Base-by-base conservation (phyloP, 2,888 invertebrate species). In the Athalia circularis region DNA sequence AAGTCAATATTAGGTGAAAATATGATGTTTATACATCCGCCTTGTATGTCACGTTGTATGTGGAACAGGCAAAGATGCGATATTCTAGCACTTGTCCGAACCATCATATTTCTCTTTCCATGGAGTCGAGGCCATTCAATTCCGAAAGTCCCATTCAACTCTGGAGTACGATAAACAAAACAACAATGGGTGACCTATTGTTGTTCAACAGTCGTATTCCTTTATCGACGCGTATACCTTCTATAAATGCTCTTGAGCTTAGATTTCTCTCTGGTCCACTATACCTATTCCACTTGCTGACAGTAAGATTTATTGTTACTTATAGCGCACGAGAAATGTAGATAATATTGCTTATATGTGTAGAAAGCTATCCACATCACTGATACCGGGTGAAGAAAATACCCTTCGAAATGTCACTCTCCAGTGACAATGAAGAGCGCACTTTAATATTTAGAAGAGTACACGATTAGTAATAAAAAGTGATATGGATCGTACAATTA, bases 141-240 rank as follows among this genome's bases (percentile, higher is more conserved):
- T 59, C 59, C 15, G 72, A 72, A 72, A 72, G 59, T 72, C 59
- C 59, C 59, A 72, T 72, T 59, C 45, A 72, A 59, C 47, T 59
- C n/a, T 6, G 59, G 72, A 59, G 47, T 47, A 59, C 13, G 72
- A 72, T 59, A 59, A 72, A 72, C 72, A 72, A 72, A 72, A 72
- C 72, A 72, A 72, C 72, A 72, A 72, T 72, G 57, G 3, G 57
- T 45, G 57, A 57, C 72, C 72, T 52, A 72, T 72, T 72, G 72
- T 72, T 72, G 72, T 72, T 47, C 43, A 59, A 45, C 52, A 47
- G 72, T 57, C 72, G 72, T 72, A 72, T 72, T 72, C 59, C 72
- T 72, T 72, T 57, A 47, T 72, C 72, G 72, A 72, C 11, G 47
- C 59, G 13, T 29, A 29, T 47, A 59, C 43, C 59, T 59, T 45